Evolutionary conservation across 2,797 vertebrate species (phyloP).

Genomic region (Pseudochaenichthys georgianus): DNA sequence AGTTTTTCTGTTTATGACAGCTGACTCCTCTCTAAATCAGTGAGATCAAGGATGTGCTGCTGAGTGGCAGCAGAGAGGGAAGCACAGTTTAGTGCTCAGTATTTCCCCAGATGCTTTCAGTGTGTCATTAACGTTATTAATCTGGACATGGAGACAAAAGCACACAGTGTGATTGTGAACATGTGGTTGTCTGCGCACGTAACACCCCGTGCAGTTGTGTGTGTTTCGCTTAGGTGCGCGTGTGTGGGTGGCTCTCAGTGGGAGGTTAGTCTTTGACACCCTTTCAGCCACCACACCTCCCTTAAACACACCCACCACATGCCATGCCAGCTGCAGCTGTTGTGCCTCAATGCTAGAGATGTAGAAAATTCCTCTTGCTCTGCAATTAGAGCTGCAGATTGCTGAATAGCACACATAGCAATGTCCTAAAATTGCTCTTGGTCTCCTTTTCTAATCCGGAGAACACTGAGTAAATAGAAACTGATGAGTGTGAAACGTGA

Average conservation of each 20-base stretch:
- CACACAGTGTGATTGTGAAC: neutral
- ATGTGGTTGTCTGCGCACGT: neutral
- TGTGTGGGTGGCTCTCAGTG: slow-evolving; percentile 62
- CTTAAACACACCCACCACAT: slow-evolving; percentile 75
- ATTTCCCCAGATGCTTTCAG: slow-evolving; percentile 23
- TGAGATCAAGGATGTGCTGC: slow-evolving; percentile 41
- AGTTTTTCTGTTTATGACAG: slow-evolving; percentile 29
- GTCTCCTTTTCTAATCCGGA: slow-evolving; percentile 58
- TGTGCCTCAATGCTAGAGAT: slow-evolving; percentile 76
- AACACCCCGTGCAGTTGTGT: slow-evolving; percentile 3
- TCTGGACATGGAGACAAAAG: slow-evolving; percentile 20
- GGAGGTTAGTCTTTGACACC: slow-evolving; percentile 75
- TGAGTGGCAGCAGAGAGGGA: slow-evolving; percentile 19
- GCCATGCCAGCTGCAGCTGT: slow-evolving; percentile 85
- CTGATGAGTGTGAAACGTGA: slow-evolving; percentile 67
- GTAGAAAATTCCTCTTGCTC: slow-evolving; percentile 75
- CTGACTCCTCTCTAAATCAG: slow-evolving; percentile 61
- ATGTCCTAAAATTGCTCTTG: slow-evolving; percentile 79
- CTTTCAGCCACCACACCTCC: slow-evolving; percentile 72
- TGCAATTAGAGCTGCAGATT: slow-evolving; percentile 83
- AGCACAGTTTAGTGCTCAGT: slow-evolving; percentile 12
- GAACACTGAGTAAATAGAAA: slow-evolving; percentile 76
- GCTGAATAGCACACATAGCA: slow-evolving; percentile 80
- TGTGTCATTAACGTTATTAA: slow-evolving; percentile 11
- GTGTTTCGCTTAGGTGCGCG: slow-evolving; percentile 47